Percentiles rank a stretch among this genome's conserved stretches.
phyloP scores from a whole-genome alignment of 2,113 vertebrate genomes.

The Podarcis cretensis region DNA sequence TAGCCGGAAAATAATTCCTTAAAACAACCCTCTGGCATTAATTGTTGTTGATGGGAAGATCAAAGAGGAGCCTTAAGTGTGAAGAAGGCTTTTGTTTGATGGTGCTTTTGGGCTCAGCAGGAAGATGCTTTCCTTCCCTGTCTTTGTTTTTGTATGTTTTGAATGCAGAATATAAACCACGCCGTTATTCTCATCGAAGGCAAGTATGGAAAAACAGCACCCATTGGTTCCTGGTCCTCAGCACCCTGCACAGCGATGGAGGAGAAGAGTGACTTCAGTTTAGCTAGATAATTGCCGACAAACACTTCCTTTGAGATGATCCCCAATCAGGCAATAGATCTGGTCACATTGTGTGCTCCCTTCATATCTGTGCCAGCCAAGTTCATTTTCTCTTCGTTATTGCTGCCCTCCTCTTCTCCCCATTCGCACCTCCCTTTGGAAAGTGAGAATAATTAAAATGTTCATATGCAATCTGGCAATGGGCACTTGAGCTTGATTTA shows the following conservation, averaged over 20 bases:
- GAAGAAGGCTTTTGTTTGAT: constrained; percentile 56
- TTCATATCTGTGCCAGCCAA: constrained; percentile 36
- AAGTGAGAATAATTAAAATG: constrained; percentile 56
- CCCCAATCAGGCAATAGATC: constrained; percentile 42
- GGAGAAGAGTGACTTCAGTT: constrained; percentile 42
- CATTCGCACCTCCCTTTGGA: constrained; percentile 32
- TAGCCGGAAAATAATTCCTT: constrained; percentile 34
- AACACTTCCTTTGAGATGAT: constrained; percentile 42
- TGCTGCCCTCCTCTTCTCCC: neutral
- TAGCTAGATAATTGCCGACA: neutral
- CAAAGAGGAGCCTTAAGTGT: constrained; percentile 51
- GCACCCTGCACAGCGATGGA: constrained; percentile 29
- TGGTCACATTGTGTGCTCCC: constrained; percentile 35
- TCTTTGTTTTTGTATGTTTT: constrained; percentile 58
- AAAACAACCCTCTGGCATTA: constrained; percentile 45
- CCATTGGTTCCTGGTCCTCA: constrained; percentile 30
- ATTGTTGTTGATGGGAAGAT: constrained; percentile 62
- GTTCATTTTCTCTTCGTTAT: constrained; percentile 48
- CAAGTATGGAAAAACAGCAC: constrained; percentile 48
- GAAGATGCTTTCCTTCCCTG: constrained; percentile 48
- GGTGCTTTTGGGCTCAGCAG: constrained; percentile 51
- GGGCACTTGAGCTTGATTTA: constrained; percentile 59
- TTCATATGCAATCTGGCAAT: constrained; percentile 43
- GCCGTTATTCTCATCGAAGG: constrained; percentile 36
- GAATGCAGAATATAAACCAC: constrained; percentile 56